Conservation (phyloP, 2,888 invertebrate genomes). For the Cheilosia scutellata region DNA sequence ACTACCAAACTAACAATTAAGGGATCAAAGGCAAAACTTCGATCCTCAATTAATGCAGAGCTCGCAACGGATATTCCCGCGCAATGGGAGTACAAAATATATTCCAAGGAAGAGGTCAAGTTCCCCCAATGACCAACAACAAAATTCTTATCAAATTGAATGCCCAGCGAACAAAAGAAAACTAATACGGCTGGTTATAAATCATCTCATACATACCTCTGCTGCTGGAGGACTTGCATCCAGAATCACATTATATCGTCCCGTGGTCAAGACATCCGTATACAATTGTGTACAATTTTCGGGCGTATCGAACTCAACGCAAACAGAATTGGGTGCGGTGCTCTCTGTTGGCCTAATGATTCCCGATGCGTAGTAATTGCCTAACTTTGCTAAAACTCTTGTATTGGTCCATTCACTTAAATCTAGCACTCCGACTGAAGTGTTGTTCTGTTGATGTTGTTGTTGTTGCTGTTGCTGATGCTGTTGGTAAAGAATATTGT, state of each 20-base stretch:
- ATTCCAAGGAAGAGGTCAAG: no score
- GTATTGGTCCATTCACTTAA: slow-evolving; percentile 97
- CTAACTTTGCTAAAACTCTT: slow-evolving; percentile 94
- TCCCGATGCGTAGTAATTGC: slow-evolving; percentile 93
- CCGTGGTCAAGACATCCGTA: slow-evolving; percentile 90
- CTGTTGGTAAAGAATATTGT: slow-evolving; percentile 83
- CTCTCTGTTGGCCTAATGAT: slow-evolving; percentile 92
- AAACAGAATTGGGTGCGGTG: slow-evolving; percentile 88
- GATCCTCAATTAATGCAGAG: no score
- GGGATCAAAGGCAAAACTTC: no score
- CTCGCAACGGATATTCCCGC: no score
- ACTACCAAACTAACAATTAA: no score
- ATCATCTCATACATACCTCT: slow-evolving; percentile 86
- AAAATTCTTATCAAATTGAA: no score
- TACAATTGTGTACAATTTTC: slow-evolving; percentile 89
- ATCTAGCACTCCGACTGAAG: slow-evolving; percentile 86
- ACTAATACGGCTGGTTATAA: neutral
- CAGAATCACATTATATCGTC: slow-evolving; percentile 94
- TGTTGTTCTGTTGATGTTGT: slow-evolving; percentile 80
- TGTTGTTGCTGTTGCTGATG: slow-evolving; percentile 82
- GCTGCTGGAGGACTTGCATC: slow-evolving; percentile 95
- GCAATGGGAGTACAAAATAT: no score
- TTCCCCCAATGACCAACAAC: no score
- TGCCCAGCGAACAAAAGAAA: neutral
- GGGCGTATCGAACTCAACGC: slow-evolving; percentile 92